Evolutionary conservation across 2,797 vertebrate genomes (phyloP).

Genomic region (Podargus strigoides): DNA sequence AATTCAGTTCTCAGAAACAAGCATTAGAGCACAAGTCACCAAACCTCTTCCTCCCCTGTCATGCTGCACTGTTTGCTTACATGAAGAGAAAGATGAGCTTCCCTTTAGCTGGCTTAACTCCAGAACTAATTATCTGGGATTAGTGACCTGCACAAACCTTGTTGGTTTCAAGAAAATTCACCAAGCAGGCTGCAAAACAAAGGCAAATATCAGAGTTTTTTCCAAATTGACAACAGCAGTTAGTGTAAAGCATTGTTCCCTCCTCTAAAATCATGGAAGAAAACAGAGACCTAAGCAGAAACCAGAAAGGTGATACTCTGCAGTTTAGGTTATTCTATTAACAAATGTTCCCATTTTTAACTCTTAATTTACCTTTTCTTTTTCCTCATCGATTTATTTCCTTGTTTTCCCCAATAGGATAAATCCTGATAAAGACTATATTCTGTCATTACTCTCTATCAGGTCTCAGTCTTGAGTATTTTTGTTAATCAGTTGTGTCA

Average conservation of each 20-base stretch:
- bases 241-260: background rate
- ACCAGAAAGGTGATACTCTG: background rate
- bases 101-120: conserved; percentile 11
- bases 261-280: background rate
- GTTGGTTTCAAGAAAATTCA: conserved; percentile 22
- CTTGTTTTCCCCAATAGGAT: background rate
- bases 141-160: conserved; percentile 23
- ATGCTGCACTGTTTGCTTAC: background rate
- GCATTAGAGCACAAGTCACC: background rate
- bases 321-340: background rate
- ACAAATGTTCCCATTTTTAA: background rate
- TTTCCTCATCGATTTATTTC: background rate
- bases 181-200: background rate
- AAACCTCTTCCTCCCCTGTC: background rate
- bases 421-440: background rate
- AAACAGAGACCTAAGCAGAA: background rate
- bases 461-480: background rate
- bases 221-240: background rate
- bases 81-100: background rate
- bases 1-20: background rate
- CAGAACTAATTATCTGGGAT: conserved; percentile 50
- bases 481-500: background rate
- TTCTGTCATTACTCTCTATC: background rate
- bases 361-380: background rate
- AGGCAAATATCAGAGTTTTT: background rate